Conservation (phyloP, 2,888 invertebrate species). For the Graphium colonna region DNA sequence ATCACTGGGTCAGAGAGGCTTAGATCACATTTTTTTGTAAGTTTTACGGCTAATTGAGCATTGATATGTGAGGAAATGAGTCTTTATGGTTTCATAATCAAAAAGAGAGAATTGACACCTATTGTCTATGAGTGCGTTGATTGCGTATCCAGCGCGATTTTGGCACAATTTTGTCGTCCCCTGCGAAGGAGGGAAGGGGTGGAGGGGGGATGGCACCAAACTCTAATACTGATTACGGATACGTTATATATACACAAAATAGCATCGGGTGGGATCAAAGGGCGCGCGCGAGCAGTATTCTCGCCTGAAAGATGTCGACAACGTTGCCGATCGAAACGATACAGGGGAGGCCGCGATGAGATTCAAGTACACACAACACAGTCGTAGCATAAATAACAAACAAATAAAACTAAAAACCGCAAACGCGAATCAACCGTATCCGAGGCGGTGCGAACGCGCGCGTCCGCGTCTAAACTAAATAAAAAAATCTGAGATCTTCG, state of each 20-base stretch:
- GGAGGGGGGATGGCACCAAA: slow-evolving; percentile 43
- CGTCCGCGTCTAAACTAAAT: slow-evolving; percentile 56
- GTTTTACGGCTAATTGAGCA: too few relatives aligned
- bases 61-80: too few relatives aligned
- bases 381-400: not conserved
- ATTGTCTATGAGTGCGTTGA: not conserved
- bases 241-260: too few relatives aligned
- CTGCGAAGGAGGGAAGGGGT: slow-evolving; percentile 26
- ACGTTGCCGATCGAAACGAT: slow-evolving; percentile 25
- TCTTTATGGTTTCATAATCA: too few relatives aligned
- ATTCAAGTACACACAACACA: slow-evolving; percentile 34
- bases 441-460: slow-evolving; percentile 40
- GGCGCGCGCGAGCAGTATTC: slow-evolving; percentile 32
- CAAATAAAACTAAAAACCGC: not conserved
- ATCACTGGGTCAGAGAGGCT: too few relatives aligned
- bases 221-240: slow-evolving; percentile 40
- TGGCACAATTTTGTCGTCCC: slow-evolving; percentile 43
- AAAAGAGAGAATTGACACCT: not conserved
- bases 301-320: slow-evolving; percentile 1
- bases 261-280: slow-evolving; percentile 37
- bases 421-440: slow-evolving; percentile 30
- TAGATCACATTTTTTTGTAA: too few relatives aligned
- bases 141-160: slow-evolving; percentile 27
- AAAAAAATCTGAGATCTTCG: slow-evolving; percentile 68
- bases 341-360: slow-evolving; percentile 43